A percentile compares a stretch with the other conserved stretches of the same genome.
Conservation (phyloP, 2,888 invertebrate species). For the Polydrusus pterygomalis region DNA sequence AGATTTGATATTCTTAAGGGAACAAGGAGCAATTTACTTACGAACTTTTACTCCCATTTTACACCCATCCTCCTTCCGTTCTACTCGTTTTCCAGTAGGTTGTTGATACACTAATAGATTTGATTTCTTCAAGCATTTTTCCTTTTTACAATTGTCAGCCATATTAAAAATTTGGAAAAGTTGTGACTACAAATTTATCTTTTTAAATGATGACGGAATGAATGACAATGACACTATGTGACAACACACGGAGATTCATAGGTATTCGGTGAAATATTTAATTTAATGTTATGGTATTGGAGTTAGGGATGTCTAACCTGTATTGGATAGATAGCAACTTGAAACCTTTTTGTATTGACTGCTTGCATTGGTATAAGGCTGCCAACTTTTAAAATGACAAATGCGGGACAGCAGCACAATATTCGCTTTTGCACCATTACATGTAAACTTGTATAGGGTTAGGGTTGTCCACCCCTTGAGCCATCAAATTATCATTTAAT, state of each 20-base stretch:
- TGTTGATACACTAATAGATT: slow-evolving; percentile 62
- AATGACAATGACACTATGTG: slow-evolving; percentile 13
- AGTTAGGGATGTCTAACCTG: too few relatives aligned
- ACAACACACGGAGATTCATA: background rate
- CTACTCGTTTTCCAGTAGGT: slow-evolving; percentile 55
- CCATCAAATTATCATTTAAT: too few relatives aligned
- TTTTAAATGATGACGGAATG: background rate
- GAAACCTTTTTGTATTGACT: too few relatives aligned
- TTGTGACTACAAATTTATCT: background rate
- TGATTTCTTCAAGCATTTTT: slow-evolving; percentile 63
- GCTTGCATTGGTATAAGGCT: too few relatives aligned
- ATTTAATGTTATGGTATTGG: too few relatives aligned
- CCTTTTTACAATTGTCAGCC: slow-evolving; percentile 62
- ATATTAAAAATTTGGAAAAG: slow-evolving; percentile 60
- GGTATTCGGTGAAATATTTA: too few relatives aligned
- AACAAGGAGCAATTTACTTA: slow-evolving; percentile 23
- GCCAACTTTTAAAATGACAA: too few relatives aligned
- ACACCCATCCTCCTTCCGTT: slow-evolving; percentile 41
- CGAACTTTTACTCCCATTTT: slow-evolving; percentile 37
- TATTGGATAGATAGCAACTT: too few relatives aligned
- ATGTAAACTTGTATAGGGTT: too few relatives aligned
- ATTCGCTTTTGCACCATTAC: too few relatives aligned
- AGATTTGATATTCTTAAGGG: background rate
- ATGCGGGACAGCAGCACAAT: too few relatives aligned
- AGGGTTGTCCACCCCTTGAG: too few relatives aligned